These are phyloP conservation scores for Coenobita brevimanus DNA, from an alignment of 1,140 invertebrate genomes.

Conservation along the genomic window DNA sequence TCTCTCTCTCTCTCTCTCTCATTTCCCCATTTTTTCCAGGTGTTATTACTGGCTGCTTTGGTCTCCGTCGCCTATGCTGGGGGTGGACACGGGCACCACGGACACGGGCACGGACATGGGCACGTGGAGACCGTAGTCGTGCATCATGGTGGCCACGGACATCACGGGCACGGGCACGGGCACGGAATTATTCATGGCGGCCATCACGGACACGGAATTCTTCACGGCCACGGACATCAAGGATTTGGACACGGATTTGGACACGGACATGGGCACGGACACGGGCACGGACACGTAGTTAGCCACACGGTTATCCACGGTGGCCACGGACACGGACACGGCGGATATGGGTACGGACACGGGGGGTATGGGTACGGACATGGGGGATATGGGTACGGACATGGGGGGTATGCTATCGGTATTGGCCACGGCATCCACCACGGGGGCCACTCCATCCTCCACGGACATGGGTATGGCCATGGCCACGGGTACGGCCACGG, in stretches of 20 bases:
- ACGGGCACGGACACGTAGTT: neutral
- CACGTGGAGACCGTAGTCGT: neutral
- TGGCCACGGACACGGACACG: neutral
- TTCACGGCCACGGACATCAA: slow-evolving; percentile 1
- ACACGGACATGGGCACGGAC: slow-evolving; percentile 3
- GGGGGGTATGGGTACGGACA: no score
- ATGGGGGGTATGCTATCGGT: no score
- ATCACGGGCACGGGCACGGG: neutral
- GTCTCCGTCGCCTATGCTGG: no score
- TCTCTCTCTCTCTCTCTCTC: no score
- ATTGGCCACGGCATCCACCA: no score
- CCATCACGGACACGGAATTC: neutral
- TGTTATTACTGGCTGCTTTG: no score
- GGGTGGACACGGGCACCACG: no score
- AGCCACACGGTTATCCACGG: neutral
- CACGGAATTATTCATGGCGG: neutral
- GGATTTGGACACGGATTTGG: slow-evolving; percentile 4
- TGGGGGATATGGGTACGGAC: no score
- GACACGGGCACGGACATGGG: neutral
- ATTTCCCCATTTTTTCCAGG: no score
- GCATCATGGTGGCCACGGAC: neutral
- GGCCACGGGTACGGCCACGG: no score
- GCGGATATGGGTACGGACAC: neutral
- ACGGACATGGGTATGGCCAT: no score
- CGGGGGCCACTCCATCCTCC: no score